Conservation (phyloP, 2,888 invertebrate species). For the Argyresthia goedartella region DNA sequence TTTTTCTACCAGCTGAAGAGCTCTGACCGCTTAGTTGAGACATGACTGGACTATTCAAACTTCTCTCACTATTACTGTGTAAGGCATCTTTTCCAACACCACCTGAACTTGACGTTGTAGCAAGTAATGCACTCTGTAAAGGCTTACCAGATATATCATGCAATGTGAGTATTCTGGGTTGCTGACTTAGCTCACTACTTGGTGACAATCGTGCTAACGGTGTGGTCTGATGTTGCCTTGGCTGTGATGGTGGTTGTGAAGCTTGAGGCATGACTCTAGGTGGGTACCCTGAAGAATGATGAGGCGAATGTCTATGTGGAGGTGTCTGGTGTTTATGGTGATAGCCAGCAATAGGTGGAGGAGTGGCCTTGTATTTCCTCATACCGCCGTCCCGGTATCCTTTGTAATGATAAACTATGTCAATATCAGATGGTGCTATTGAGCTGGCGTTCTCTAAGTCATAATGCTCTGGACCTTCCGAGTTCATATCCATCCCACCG, state of each 20-base stretch:
- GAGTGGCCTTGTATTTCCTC: conserved; percentile 89
- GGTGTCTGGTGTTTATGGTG: conserved; percentile 81
- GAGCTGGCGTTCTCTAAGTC: conserved; percentile 97
- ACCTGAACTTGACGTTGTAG: conserved; percentile 90
- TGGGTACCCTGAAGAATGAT: conserved; percentile 81
- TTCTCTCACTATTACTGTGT: conserved; percentile 92
- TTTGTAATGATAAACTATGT: conserved; percentile 96
- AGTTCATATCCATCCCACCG: conserved; percentile 79
- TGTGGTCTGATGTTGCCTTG: conserved; percentile 87
- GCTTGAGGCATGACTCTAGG: conserved; percentile 79
- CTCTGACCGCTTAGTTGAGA: conserved; percentile 91
- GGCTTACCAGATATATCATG: conserved; percentile 96
- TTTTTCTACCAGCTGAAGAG: conserved; percentile 83
- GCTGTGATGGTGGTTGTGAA: conserved; percentile 76
- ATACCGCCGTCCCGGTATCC: conserved; percentile 90
- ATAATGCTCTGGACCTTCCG: conserved; percentile 91
- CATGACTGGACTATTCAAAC: conserved; percentile 93
- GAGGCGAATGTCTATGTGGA: conserved; percentile 83
- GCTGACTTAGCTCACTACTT: conserved; percentile 92
- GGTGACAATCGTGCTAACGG: conserved; percentile 92
- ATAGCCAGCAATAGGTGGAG: conserved; percentile 83
- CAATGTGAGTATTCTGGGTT: conserved; percentile 91
- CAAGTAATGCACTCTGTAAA: conserved; percentile 87
- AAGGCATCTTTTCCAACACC: conserved; percentile 90
- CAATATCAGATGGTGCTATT: conserved; percentile 97